These are phyloP conservation scores for Myotis pilosus DNA, from an alignment of 2,797 vertebrate species.

Conservation along the genomic window DNA sequence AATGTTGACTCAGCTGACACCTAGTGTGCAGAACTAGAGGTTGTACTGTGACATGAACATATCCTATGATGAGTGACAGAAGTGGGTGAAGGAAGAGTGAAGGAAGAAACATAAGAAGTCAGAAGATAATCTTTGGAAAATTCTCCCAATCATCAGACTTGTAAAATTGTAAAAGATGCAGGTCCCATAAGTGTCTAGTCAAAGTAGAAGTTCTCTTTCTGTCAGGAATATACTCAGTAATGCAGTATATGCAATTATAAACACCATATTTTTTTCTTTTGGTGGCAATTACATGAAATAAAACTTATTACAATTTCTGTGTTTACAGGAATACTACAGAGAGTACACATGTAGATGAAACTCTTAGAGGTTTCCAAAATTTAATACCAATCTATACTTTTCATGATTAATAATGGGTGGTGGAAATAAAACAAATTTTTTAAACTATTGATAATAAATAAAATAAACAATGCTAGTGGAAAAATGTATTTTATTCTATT, in stretches of 20 bases:
- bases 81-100: not conserved
- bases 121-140: not conserved
- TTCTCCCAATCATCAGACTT: not conserved
- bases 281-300: not conserved
- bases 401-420: not conserved
- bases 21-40: not conserved
- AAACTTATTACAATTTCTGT: not conserved
- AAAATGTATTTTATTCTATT: not conserved
- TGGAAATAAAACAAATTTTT: conserved; percentile 19
- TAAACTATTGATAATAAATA: conserved; percentile 13
- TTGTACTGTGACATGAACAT: not conserved
- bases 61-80: not conserved
- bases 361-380: not conserved
- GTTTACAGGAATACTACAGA: not conserved
- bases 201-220: not conserved
- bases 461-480: not conserved
- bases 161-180: not conserved
- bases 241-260: not conserved
- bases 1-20: not conserved
- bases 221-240: not conserved
- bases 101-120: not conserved
- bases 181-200: not conserved
- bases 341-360: not conserved
- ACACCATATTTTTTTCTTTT: not conserved
- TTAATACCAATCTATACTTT: not conserved